A percentile compares a stretch with the other conserved stretches of the same genome.
Evolutionary conservation across 2,113 vertebrate species (phyloP).

Genomic region (Leptodactylus fuscus): DNA sequence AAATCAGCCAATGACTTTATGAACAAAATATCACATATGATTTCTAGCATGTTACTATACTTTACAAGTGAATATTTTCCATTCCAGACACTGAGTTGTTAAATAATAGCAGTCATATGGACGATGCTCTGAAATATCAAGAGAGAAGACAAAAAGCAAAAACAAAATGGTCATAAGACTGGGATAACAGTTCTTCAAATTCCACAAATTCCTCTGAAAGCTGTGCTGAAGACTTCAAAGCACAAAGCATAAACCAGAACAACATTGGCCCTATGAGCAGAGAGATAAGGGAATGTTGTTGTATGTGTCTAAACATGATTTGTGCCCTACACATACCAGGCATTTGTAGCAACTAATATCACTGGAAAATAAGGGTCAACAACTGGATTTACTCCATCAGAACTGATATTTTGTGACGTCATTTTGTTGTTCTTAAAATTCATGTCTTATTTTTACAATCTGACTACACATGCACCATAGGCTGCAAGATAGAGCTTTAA

Average conservation of each 20-base stretch:
- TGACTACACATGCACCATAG: not conserved
- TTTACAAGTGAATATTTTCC: no score
- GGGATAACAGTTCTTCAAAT: constrained; percentile 39
- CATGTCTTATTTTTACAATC: not conserved
- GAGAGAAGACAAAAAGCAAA: not conserved
- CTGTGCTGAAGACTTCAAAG: constrained; percentile 51
- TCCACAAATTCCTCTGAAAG: constrained; percentile 55
- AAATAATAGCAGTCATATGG: no score
- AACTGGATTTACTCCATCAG: not conserved
- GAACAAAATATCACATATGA: no score
- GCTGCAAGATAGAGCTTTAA: not conserved
- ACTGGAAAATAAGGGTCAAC: not conserved
- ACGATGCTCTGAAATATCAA: not conserved
- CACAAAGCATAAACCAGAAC: constrained; percentile 47
- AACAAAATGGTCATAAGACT: constrained; percentile 35
- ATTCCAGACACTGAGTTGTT: no score
- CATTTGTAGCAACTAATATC: constrained; percentile 7
- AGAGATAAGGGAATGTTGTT: constrained; percentile 54
- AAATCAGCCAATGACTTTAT: no score
- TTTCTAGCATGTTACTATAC: no score
- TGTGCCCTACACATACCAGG: constrained; percentile 41
- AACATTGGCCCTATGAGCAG: constrained; percentile 34
- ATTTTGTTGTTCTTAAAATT: not conserved
- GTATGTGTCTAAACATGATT: constrained; percentile 59
- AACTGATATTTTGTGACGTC: not conserved